Base-by-base conservation (phyloP, 2,113 vertebrate genomes). In the Paratilapia polleni region DNA sequence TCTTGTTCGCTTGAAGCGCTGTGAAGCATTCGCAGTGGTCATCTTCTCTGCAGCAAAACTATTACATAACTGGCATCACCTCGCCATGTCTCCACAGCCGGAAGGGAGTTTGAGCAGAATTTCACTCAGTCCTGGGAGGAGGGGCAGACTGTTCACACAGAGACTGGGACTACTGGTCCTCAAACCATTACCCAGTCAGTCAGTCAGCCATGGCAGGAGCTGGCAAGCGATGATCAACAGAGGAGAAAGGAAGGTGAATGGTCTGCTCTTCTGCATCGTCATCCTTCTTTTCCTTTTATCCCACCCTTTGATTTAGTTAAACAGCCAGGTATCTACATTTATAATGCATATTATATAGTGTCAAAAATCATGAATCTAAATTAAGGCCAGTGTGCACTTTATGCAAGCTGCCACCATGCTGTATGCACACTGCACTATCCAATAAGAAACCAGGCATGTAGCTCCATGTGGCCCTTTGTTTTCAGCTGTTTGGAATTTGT, bases 71-170 rank as follows among this genome's bases (percentile, higher is more conserved):
- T 47, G 34, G 36, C 34, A 43, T 88, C 80, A 70, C 89, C 58
- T 76, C 78, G 2, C 88, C 83, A 77, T 94, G 52, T 94, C 49
- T 94, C 83, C 70, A 83, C 93, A 95, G 94, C 85, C 78, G 58
- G 54, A 83, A 84, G 47, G 63, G 60, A 90, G 80, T 83, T 73
- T 57, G 78, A 88, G 41, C 84, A 90, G 84, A 77, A 63, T 38
- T 81, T n/a, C 80, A 20, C 61, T 86, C 82, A 75, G 76, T 82
- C 75, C 60, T 70, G 80, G 89, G 80, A 93, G 63, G 89, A 90
- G n/a, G 83, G 60, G 15, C 68, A 24, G 81, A 73, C 80, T 49
- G 47, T 83, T 56, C 83, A 66, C 31, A 79, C 80, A 1, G 83
- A 74, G 34, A 75, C 77, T 56, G 83, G 49, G 66, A 75, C 68